Percentiles rank a stretch among this genome's conserved stretches.
Evolutionary conservation across 2,888 invertebrate species (phyloP).

Genomic region (Chymomyza caudatula): DNA sequence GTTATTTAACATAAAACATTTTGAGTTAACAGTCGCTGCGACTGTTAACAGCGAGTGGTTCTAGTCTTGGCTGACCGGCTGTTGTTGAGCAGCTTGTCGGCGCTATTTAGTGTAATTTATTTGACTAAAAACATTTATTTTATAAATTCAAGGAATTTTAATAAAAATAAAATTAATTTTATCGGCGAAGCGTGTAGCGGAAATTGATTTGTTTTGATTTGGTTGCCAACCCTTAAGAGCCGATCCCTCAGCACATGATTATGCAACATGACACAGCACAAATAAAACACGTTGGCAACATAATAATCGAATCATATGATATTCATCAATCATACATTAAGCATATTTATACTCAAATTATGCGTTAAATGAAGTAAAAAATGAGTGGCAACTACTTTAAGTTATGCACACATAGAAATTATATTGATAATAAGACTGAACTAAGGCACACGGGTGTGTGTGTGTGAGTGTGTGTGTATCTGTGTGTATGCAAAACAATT

Average conservation of each 20-base stretch:
- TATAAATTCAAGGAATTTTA: neutral
- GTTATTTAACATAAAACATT: neutral
- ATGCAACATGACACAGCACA: slow-evolving; percentile 64
- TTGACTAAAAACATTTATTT: neutral
- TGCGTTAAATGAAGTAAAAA: slow-evolving; percentile 44
- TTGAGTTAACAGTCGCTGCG: neutral
- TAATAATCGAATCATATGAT: slow-evolving; percentile 14
- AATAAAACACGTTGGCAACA: neutral
- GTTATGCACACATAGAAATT: slow-evolving; percentile 33
- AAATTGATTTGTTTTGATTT: neutral
- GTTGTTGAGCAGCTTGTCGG: neutral
- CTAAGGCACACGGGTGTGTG: slow-evolving; percentile 42
- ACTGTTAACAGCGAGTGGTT: slow-evolving; percentile 53
- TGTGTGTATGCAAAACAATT: slow-evolving; percentile 48
- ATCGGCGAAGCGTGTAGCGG: neutral
- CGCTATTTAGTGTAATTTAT: neutral
- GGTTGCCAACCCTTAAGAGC: neutral
- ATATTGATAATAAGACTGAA: slow-evolving; percentile 54
- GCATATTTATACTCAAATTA: slow-evolving; percentile 59
- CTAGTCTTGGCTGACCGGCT: slow-evolving; percentile 40
- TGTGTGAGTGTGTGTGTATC: too few species aligned
- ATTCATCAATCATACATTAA: slow-evolving; percentile 59
- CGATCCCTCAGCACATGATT: slow-evolving; percentile 14
- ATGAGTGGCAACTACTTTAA: slow-evolving; percentile 4
- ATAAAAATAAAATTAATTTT: slow-evolving; percentile 7